phyloP scores from a whole-genome alignment of 2,888 invertebrate species.

The Nomada flava region DNA sequence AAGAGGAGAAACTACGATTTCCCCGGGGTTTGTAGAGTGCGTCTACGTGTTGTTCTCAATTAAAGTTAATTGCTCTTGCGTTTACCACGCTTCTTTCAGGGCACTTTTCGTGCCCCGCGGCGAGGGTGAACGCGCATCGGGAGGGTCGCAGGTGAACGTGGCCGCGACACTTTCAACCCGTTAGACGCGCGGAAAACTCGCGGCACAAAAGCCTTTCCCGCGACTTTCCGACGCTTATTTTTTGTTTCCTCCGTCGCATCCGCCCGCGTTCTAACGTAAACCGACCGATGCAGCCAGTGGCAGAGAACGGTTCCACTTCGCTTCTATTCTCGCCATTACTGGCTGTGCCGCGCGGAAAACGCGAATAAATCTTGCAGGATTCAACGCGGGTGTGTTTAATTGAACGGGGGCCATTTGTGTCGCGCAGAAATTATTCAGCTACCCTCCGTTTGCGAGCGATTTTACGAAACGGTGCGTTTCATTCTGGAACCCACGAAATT shows the following conservation, averaged over 20 bases:
- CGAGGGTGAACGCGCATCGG: constrained; percentile 46
- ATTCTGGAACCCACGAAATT: too few relatives aligned
- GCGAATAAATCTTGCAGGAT: constrained; percentile 25
- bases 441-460: not conserved
- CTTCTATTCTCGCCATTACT: not conserved
- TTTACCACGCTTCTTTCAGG: constrained; percentile 17
- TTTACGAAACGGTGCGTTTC: not conserved
- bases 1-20: not conserved
- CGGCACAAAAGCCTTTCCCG: constrained; percentile 33
- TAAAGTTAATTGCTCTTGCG: constrained; percentile 59
- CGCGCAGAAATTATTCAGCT: constrained; percentile 17
- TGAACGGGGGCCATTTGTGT: constrained; percentile 24
- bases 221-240: constrained; percentile 4
- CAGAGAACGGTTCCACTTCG: not conserved
- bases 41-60: constrained; percentile 43
- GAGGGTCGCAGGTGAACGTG: constrained; percentile 41
- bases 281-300: not conserved
- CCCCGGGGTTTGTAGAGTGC: constrained; percentile 5
- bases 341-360: not conserved
- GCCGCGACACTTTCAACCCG: constrained; percentile 57
- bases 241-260: not conserved
- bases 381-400: constrained; percentile 12
- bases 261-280: not conserved
- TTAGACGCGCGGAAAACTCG: constrained; percentile 35
- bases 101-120: constrained; percentile 33